Base-by-base conservation (phyloP, 2,888 invertebrate species). In the Villa cingulata region DNA sequence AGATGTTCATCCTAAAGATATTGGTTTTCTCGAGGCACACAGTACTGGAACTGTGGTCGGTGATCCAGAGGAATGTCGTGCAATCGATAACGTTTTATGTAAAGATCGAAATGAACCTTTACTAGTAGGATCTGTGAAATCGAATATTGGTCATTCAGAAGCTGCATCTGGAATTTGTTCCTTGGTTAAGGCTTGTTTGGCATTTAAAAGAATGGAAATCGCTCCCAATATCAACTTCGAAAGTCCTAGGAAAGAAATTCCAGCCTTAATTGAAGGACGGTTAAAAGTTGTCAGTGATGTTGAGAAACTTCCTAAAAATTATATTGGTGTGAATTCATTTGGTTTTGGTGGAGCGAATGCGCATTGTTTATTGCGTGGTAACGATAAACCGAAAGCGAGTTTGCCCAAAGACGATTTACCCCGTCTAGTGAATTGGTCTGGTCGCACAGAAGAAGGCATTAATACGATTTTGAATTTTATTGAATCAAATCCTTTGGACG, bases 121-220 rank as follows among this genome's bases (percentile, higher is more conserved):
- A 0, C 69, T 78, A 43, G 84, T 96, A 49, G 95, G 95, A 2
- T 89, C 94, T 0, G 81, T 92, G 32, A 96, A 96, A 64, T 91
- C 92, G 0, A 96, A 94, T 67, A 75, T 94, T 64, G 96, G 96
- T 0, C 96, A 96, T 66, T 78, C 87, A 1, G 96, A 96, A 62
- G 85, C 92, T 1, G 79, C 80, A 2, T 86, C 87, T 6, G 86
- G 90, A 10, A 71, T 91, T 2, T 87, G 87, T 56, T 84, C 88
- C 0, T 64, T 92, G 50, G 78, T 83, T 1, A 92, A 92, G 74
- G 85, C 81, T 54, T 62, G 87, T 43, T 76, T 90, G 43, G 83
- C 86, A 0, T 87, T 91, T 74, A 84, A 89, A 60, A 78, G 77
- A 4, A 83, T 85, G 1, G 68, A 73, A 19, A 78, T 96, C 42